Conservation (phyloP, 2,888 invertebrate genomes). For the Nasonovia ribisnigri region DNA sequence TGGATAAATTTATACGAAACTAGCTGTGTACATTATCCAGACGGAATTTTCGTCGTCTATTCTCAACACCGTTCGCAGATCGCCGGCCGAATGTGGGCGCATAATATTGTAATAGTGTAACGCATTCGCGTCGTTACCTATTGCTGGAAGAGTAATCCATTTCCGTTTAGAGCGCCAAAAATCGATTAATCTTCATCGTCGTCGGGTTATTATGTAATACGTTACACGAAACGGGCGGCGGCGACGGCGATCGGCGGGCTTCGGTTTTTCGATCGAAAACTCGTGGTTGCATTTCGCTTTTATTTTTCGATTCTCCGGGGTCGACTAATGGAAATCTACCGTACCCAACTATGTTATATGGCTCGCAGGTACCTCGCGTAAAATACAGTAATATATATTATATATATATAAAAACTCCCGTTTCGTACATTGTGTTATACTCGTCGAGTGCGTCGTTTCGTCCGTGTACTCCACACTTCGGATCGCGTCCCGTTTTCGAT, state of each 20-base stretch:
- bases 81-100: neutral
- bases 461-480: neutral
- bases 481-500: neutral
- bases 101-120: neutral
- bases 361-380: too few species aligned
- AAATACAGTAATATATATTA: too few species aligned
- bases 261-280: neutral
- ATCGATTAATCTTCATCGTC: neutral
- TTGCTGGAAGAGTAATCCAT: neutral
- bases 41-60: neutral
- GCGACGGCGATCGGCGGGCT: neutral
- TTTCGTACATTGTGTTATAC: neutral
- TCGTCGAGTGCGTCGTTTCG: neutral
- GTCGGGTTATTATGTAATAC: neutral
- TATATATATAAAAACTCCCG: too few species aligned
- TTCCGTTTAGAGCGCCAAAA: neutral
- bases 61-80: neutral
- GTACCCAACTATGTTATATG: neutral
- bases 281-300: neutral
- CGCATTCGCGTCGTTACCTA: neutral
- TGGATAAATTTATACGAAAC: too few species aligned
- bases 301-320: neutral
- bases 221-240: neutral
- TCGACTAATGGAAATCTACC: neutral
- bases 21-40: fast-evolving